Base-by-base conservation (phyloP, 1,140 invertebrate species). In the Bombus ignitus region DNA sequence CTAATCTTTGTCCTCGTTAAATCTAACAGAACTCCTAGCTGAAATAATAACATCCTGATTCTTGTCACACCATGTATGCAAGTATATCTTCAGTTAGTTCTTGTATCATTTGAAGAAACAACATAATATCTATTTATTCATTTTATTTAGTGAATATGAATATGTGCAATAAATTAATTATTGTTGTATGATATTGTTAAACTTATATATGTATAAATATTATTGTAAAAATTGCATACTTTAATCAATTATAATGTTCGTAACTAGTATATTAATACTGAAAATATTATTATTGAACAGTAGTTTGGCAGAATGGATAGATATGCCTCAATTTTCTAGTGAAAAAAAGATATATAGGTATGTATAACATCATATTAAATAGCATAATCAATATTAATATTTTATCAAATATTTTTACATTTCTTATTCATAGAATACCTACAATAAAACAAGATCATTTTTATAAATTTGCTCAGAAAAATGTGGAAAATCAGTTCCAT, bases 311-410 rank as follows among this genome's bases (percentile, higher is more conserved):
- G 94, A 94, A 81, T 95, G 94, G 94, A 79, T 95, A 10, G 94
- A 95, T 9, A 88, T 95, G 42, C 94, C 94, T 0, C 90, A 95
- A 79, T 95, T 95, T 78, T 95, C 94, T 4, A 91, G 94, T 66
- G 88, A 92, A 10, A 72, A 72, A 2, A 94, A 92, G 76, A 80
- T 95, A 78, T 95, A 95, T 85, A 90, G 93, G 86, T 85, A 81
- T 57, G 62, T 18, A 18, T 6, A 39, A 39, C 32, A 28, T n/a
- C 12, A 15, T 73, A 66, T 47, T 84, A n/a, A n/a, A 28, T 25
- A 15, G 35, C 3, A 59, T 37, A 13, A 47, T 66, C 6, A 32
- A n/a, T 35, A 6, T 32, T 25, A 32, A 13, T 62, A 62, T 35
- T 75, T 82, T 39, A 53, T 74, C 15, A 22, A 28, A 70, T 68